These are phyloP conservation scores for Myiotriccus ornatus DNA, from an alignment of 2,797 vertebrate genomes.

Conservation along the genomic window DNA sequence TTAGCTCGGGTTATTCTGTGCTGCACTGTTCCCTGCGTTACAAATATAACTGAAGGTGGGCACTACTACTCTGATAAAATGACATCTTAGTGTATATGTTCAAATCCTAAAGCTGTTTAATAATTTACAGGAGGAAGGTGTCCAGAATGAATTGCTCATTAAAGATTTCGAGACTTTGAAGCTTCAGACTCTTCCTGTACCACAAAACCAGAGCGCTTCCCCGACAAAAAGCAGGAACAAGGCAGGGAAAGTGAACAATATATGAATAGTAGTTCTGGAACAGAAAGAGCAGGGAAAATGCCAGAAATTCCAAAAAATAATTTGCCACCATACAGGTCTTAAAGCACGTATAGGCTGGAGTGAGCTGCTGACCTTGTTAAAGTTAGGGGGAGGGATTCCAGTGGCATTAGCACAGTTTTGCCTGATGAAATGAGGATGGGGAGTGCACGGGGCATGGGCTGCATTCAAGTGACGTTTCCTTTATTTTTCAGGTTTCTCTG, in stretches of 20 bases:
- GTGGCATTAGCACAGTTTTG: neutral
- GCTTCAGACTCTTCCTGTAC: neutral
- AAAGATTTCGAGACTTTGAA: neutral
- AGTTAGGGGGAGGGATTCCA: rapidly evolving
- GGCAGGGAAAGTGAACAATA: neutral
- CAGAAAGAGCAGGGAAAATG: neutral
- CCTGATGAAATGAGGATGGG: neutral
- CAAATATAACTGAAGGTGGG: neutral
- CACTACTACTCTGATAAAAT: neutral
- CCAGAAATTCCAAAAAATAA: neutral
- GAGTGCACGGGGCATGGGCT: neutral
- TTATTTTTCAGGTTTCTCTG: neutral
- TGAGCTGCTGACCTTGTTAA: neutral
- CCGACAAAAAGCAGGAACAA: neutral
- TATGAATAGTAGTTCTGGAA: neutral
- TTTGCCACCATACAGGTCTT: neutral
- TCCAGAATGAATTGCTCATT: neutral
- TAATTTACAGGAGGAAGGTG: neutral
- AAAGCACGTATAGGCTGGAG: rapidly evolving
- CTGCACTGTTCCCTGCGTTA: neutral
- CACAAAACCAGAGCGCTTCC: neutral
- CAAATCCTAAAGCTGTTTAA: neutral
- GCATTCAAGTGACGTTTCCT: neutral
- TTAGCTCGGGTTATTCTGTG: neutral
- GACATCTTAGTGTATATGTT: neutral